Base-by-base conservation (phyloP, 1,140 invertebrate species). In the Plutomurus gul region DNA sequence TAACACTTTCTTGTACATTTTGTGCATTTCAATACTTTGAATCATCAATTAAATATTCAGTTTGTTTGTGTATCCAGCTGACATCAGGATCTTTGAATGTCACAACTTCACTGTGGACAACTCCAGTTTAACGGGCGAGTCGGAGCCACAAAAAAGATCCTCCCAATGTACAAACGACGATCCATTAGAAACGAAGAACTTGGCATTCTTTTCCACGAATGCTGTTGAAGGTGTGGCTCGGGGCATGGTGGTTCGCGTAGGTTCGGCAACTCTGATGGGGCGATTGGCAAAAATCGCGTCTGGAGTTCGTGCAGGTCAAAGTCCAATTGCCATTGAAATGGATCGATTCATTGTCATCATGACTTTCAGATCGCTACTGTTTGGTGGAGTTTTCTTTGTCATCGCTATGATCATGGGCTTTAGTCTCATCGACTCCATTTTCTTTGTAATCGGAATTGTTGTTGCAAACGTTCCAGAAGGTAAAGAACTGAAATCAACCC, bases 251-350 rank as follows among this genome's bases (percentile, higher is more conserved):
- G 90, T 96, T 36, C 91, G 90, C 4, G 93, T 91, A 25, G 95
- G 94, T 18, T 93, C 95, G 85, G 87, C 89, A 47, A 95, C 94
- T n/a, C 92, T 95, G 84, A 94, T 95, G 86, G 94, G 94, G 25
- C 89, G 93, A 84, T 92, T 96, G 83, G 94, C 94, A 71, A 93
- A 92, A 80, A 86, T 96, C 75, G 92, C 94, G 0, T 91, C 93
- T 4, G 89, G 92, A 30, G 86, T 95, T 25, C 87, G 90, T 80
- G 92, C 92, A 84, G 91, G 90, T 60, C 89, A 93, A 84, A 94
- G 93, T 0, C 94, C 94, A 1, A 93, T 95, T 80, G 92, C 92
- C n/a, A 91, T 92, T 82, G 94, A 95, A 87, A 95, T 95, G 78
- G 90, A 87, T 46, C 91, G 94, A 86, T 95, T 96, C 85, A 94